A percentile compares a stretch with the other conserved stretches of the same genome.
Evolutionary conservation across 1,140 invertebrate species (phyloP).

Genomic region (Helicoverpa armigera): DNA sequence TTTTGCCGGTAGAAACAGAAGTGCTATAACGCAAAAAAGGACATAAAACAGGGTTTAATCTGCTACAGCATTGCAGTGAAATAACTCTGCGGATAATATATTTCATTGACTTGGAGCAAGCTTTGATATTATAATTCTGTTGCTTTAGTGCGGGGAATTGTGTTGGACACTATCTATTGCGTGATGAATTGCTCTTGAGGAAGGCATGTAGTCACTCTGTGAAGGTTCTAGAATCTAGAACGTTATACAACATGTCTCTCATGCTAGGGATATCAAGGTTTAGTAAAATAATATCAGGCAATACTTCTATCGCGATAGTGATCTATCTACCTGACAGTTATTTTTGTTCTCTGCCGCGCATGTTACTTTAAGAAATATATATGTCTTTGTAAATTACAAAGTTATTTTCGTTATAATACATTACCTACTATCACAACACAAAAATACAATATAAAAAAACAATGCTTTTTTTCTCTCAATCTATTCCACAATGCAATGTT

Average conservation of each 20-base stretch:
- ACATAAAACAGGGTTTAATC: neutral
- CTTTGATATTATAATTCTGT: slow-evolving; percentile 6
- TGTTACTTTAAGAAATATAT: too few species aligned
- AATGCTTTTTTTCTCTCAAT: too few species aligned
- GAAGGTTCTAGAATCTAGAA: neutral
- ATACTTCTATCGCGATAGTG: too few species aligned
- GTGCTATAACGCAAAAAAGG: neutral
- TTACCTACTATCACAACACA: too few species aligned
- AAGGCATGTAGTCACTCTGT: neutral
- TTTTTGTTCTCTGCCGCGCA: too few species aligned
- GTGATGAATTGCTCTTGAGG: slow-evolving; percentile 3
- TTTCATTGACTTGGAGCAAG: neutral
- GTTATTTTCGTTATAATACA: too few species aligned
- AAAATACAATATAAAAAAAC: too few species aligned
- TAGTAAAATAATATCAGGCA: too few species aligned
- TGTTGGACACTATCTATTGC: neutral
- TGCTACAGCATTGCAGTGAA: slow-evolving; percentile 5
- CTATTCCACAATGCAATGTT: too few species aligned
- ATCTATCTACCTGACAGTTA: too few species aligned
- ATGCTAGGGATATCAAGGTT: neutral
- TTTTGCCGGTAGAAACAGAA: neutral
- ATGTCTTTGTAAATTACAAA: too few species aligned
- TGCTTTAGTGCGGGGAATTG: neutral
- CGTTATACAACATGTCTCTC: neutral
- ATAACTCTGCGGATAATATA: neutral